Evolutionary conservation across 2,113 vertebrate species (phyloP).

Genomic region (Scomber colias): DNA sequence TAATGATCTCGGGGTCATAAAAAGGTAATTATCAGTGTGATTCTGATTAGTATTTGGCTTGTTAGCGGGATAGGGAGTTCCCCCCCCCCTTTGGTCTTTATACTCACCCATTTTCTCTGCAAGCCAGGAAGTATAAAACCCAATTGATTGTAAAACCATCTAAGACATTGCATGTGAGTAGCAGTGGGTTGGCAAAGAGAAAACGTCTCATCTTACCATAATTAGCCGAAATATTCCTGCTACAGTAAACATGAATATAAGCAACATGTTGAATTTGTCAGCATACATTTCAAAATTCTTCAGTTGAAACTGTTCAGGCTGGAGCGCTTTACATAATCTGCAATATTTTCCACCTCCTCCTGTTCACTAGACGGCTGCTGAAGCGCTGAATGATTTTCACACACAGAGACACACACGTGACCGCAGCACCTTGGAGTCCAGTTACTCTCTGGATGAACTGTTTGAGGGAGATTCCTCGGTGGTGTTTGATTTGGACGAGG

Average conservation of each 20-base stretch:
- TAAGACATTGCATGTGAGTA: conserved; percentile 26
- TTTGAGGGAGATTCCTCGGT: conserved; percentile 45
- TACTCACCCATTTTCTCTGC: conserved; percentile 18
- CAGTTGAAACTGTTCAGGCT: neutral
- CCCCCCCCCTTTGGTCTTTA: neutral
- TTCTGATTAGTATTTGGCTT: conserved; percentile 52
- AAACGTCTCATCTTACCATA: conserved; percentile 36
- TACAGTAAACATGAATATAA: conserved; percentile 63
- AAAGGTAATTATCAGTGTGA: conserved; percentile 56
- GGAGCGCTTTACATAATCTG: conserved; percentile 9
- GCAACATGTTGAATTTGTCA: conserved; percentile 53
- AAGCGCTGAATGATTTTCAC: neutral
- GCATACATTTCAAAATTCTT: conserved; percentile 38
- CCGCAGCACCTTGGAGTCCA: conserved; percentile 43
- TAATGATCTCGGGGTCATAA: conserved; percentile 45
- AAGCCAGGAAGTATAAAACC: conserved; percentile 54
- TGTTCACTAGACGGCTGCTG: conserved; percentile 8
- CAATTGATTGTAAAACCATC: conserved; percentile 33
- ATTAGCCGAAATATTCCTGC: conserved; percentile 43
- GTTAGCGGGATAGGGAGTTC: conserved; percentile 37
- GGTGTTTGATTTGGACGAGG: conserved; percentile 69
- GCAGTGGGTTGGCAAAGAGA: conserved; percentile 11
- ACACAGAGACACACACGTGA: conserved; percentile 26
- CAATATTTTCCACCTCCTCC: conserved; percentile 10
- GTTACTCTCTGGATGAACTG: conserved; percentile 46